Evolutionary conservation across 2,113 vertebrate genomes (phyloP).

Genomic region (Myrmophylax atrothorax): DNA sequence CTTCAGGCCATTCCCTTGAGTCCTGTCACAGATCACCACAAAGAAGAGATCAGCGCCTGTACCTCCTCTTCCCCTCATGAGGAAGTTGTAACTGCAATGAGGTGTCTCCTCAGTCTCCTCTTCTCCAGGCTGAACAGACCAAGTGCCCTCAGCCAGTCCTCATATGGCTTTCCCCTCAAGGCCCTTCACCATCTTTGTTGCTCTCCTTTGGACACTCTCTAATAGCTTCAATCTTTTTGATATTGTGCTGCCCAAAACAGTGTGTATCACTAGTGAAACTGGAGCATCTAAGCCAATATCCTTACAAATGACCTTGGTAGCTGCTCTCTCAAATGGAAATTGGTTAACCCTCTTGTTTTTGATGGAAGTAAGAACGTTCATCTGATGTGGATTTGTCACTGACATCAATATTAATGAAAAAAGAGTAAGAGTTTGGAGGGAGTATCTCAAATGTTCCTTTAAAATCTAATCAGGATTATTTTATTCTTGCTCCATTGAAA

Average conservation of each 20-base stretch:
- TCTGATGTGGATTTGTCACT: not conserved
- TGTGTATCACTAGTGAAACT: not conserved
- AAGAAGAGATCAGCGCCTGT: not conserved
- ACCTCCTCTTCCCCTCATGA: accelerated
- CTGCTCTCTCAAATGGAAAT: not conserved
- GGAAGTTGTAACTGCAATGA: not conserved
- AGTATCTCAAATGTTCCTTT: not conserved
- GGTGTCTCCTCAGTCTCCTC: not conserved
- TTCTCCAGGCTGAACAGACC: not conserved
- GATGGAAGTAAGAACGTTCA: not conserved
- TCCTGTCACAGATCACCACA: not conserved
- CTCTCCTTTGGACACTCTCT: not conserved
- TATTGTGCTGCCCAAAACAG: not conserved
- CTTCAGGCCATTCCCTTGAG: accelerated
- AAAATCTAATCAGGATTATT: not conserved
- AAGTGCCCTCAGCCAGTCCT: accelerated
- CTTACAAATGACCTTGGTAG: not conserved
- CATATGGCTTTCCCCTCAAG: accelerated
- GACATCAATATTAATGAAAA: not conserved
- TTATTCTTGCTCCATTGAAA: not conserved
- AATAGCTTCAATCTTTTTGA: not conserved
- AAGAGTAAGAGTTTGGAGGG: not conserved
- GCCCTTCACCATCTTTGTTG: not conserved
- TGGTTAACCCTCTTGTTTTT: not conserved
- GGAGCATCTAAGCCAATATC: not conserved